Conservation (phyloP, 1,140 invertebrate species). For the Magallana gigas region DNA sequence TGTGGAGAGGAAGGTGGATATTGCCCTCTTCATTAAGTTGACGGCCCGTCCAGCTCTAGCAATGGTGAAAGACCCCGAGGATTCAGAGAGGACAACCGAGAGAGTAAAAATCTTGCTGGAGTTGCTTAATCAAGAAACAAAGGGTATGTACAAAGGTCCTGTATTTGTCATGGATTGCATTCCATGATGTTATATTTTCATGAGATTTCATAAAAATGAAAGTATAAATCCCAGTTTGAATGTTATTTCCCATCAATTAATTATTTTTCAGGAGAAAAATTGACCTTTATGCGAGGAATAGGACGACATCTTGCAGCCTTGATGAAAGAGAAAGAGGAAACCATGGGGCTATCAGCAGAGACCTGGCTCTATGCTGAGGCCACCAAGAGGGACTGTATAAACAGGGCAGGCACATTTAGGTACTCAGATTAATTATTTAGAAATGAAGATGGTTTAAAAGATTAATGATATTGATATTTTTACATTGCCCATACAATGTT, state of each 20-base stretch:
- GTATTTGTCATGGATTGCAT: too few relatives aligned
- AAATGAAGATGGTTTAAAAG: not conserved
- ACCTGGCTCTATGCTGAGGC: conserved; percentile 69
- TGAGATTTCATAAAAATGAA: too few relatives aligned
- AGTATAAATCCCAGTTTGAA: too few relatives aligned
- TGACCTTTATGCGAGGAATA: conserved; percentile 47
- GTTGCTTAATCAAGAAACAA: conserved; percentile 48
- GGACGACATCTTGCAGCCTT: conserved; percentile 53
- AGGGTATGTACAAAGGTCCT: not conserved
- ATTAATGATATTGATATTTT: too few relatives aligned
- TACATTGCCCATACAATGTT: too few relatives aligned
- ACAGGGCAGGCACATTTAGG: conserved; percentile 71
- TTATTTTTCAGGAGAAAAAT: conserved; percentile 8
- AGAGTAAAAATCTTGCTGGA: conserved; percentile 63
- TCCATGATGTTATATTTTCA: too few relatives aligned
- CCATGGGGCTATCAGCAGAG: conserved; percentile 40
- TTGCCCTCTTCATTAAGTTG: conserved; percentile 25
- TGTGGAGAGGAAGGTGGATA: conserved; percentile 44
- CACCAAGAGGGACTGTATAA: conserved; percentile 63
- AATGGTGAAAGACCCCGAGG: conserved; percentile 64
- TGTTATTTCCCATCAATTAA: not conserved
- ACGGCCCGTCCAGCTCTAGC: conserved; percentile 65
- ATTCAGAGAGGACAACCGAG: conserved; percentile 57
- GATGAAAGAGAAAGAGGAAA: conserved; percentile 65
- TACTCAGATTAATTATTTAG: conserved; percentile 10